phyloP scores from a whole-genome alignment of 2,888 invertebrate species.

The Apamea crenata region DNA sequence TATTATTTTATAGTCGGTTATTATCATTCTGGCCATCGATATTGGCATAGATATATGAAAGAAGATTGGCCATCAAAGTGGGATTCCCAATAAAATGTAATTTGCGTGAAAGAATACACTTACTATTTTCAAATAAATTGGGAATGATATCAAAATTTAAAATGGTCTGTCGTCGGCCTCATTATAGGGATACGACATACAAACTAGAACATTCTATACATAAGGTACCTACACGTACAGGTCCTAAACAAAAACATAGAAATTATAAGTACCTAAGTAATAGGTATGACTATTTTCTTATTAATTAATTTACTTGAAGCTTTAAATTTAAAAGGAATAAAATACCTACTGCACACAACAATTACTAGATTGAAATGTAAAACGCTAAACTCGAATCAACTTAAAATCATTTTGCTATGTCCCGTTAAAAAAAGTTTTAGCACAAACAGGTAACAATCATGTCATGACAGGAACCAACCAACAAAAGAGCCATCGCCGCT shows the following conservation, averaged over 20 bases:
- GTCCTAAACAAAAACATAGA: neutral
- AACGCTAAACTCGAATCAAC: neutral
- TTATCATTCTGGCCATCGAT: neutral
- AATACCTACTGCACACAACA: neutral
- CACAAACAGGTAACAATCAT: neutral
- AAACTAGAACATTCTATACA: neutral
- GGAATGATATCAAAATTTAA: neutral
- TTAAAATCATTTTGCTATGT: neutral
- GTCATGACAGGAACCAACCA: constrained; percentile 2
- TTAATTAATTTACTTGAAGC: neutral
- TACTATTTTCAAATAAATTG: too few relatives aligned
- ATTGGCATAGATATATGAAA: too few relatives aligned
- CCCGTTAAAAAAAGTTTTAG: neutral
- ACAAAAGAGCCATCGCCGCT: constrained; percentile 19
- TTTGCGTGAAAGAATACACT: neutral
- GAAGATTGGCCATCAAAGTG: neutral
- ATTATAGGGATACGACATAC: neutral
- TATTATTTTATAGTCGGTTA: too few relatives aligned
- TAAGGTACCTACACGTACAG: too few relatives aligned
- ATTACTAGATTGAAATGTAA: neutral
- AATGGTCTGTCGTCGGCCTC: neutral
- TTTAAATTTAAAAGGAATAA: neutral
- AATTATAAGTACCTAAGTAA: neutral
- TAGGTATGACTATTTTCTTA: neutral
- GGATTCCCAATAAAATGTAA: neutral